These are phyloP conservation scores for Pyralis farinalis DNA, from an alignment of 2,888 invertebrate species.

Conservation along the genomic window DNA sequence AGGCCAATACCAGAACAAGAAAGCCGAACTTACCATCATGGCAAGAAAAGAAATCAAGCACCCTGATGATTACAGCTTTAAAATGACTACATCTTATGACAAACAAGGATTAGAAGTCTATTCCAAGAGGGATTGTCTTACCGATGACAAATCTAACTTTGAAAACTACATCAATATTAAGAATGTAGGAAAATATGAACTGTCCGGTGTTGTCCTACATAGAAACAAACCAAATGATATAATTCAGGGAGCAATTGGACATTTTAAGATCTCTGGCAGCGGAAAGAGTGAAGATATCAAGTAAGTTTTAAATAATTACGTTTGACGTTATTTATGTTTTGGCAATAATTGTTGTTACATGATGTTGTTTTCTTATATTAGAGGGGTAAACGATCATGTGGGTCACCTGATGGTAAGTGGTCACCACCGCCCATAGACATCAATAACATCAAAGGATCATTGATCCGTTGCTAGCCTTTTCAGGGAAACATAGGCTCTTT, in stretches of 20 bases:
- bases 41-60: slow-evolving; percentile 67
- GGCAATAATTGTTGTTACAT: too few relatives aligned
- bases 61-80: slow-evolving; percentile 61
- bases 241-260: slow-evolving; percentile 78
- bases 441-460: too few relatives aligned
- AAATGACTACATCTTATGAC: slow-evolving; percentile 44
- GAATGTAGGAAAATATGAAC: slow-evolving; percentile 82
- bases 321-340: too few relatives aligned
- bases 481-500: too few relatives aligned
- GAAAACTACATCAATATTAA: slow-evolving; percentile 81
- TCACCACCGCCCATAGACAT: too few relatives aligned
- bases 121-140: slow-evolving; percentile 78
- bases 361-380: too few relatives aligned
- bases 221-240: slow-evolving; percentile 76
- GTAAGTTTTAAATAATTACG: slow-evolving; percentile 60
- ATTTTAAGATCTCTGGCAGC: slow-evolving; percentile 71
- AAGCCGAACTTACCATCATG: slow-evolving; percentile 82
- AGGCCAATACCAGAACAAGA: slow-evolving; percentile 80
- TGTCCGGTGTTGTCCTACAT: slow-evolving; percentile 81
- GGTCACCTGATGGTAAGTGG: too few relatives aligned
- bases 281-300: slow-evolving; percentile 79
- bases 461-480: too few relatives aligned
- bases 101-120: slow-evolving; percentile 66
- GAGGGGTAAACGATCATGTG: too few relatives aligned
- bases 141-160: slow-evolving; percentile 81